A percentile compares a stretch with the other conserved stretches of the same genome.
These are phyloP conservation scores for Drosophila punjabiensis DNA, from an alignment of 1,140 invertebrate species.

Conservation along the genomic window DNA sequence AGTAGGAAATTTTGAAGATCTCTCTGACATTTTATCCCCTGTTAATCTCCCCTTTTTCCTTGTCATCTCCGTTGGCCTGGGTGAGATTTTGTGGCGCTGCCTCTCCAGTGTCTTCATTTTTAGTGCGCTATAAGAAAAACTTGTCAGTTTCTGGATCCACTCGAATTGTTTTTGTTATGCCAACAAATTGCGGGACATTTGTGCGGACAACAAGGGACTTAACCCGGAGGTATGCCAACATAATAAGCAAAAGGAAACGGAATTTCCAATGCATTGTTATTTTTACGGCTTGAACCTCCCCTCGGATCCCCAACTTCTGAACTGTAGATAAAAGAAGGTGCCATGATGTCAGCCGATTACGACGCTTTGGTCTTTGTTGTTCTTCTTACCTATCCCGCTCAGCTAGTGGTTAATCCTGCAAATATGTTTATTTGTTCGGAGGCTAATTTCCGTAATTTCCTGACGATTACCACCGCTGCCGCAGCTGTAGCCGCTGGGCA, in stretches of 20 bases:
- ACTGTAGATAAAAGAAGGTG: constrained; percentile 23
- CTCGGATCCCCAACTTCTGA: constrained; percentile 1
- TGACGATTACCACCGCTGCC: constrained; percentile 20
- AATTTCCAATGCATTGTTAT: constrained; percentile 48
- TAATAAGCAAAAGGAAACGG: constrained; percentile 40
- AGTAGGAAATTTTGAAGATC: too few relatives aligned
- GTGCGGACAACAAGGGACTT: constrained; percentile 49
- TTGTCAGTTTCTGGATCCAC: constrained; percentile 53
- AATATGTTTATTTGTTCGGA: constrained; percentile 17
- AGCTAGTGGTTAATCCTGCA: neutral
- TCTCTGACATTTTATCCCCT: too few relatives aligned
- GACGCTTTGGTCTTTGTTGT: neutral
- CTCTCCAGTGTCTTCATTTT: constrained; percentile 77
- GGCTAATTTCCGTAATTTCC: constrained; percentile 34
- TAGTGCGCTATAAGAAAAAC: constrained; percentile 59
- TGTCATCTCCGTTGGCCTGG: constrained; percentile 4
- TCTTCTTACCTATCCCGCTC: neutral
- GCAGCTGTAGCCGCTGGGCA: neutral
- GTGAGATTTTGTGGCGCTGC: constrained; percentile 55
- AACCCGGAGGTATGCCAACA: constrained; percentile 46
- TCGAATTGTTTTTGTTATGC: constrained; percentile 55
- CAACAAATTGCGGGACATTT: constrained; percentile 56
- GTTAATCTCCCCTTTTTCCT: neutral
- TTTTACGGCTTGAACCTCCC: constrained; percentile 24
- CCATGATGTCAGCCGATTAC: constrained; percentile 30